Evolutionary conservation across 2,888 invertebrate genomes (phyloP).

Genomic region (Bruchidius siliquastri): DNA sequence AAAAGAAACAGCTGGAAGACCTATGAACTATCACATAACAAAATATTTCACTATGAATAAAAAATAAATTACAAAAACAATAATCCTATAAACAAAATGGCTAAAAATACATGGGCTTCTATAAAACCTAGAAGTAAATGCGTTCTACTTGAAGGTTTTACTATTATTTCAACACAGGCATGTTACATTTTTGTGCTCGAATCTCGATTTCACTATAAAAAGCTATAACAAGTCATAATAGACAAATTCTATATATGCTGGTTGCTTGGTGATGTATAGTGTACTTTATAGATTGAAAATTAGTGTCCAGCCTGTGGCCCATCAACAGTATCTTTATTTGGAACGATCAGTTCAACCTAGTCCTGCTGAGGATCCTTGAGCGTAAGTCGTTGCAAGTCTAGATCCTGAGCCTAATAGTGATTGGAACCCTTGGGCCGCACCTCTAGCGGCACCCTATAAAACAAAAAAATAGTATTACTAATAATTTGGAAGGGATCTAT

Average conservation of each 20-base stretch:
- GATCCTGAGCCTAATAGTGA: conserved; percentile 59
- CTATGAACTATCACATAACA: neutral
- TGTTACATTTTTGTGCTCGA: neutral
- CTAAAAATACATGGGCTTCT: neutral
- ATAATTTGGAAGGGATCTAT: neutral
- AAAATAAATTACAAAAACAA: neutral
- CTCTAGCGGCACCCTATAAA: conserved; percentile 64
- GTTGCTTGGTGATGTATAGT: no score
- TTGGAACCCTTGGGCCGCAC: conserved; percentile 68
- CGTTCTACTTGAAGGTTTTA: neutral
- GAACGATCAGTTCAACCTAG: conserved; percentile 4
- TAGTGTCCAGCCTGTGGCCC: neutral
- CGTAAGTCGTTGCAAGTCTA: conserved; percentile 48
- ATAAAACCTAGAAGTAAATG: neutral
- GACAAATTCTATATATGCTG: no score
- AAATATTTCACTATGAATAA: neutral
- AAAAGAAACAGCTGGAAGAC: neutral
- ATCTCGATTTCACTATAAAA: neutral
- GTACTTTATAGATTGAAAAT: neutral
- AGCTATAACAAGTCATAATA: neutral
- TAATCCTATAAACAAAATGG: neutral
- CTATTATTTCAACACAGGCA: neutral
- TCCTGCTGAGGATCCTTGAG: conserved; percentile 23
- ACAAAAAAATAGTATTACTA: conserved; percentile 2
- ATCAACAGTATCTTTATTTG: neutral